Evolutionary conservation across 2,797 vertebrate genomes (phyloP).

Genomic region (Vireo griseus): DNA sequence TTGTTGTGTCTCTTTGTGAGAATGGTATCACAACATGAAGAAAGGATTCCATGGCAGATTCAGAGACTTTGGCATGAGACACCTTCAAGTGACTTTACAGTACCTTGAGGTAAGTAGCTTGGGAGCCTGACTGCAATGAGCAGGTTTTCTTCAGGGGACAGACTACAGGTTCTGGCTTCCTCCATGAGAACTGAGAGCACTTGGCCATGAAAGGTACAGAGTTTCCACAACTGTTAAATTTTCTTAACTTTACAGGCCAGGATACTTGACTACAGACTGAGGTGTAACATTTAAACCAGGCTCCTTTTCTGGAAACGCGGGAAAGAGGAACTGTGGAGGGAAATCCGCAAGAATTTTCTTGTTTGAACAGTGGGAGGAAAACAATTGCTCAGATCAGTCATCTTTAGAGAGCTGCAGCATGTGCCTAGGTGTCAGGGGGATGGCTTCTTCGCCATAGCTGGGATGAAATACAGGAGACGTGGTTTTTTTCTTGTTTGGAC

Average conservation of each 20-base stretch:
- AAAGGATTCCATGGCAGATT: background rate
- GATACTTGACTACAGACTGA: background rate
- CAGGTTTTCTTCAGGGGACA: background rate
- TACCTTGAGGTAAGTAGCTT: background rate
- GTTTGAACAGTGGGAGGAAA: background rate
- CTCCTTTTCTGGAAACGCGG: background rate
- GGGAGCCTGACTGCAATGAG: background rate
- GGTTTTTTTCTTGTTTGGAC: too few relatives aligned
- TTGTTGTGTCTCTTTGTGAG: background rate
- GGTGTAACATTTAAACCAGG: background rate
- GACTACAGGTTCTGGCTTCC: background rate
- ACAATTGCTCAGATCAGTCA: background rate
- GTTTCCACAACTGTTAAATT: background rate
- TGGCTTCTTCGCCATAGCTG: too few relatives aligned
- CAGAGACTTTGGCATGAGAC: background rate
- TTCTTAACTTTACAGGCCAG: background rate
- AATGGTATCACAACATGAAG: background rate
- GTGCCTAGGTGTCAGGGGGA: background rate
- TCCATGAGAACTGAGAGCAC: background rate
- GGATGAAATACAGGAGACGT: too few relatives aligned
- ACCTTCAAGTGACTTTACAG: background rate
- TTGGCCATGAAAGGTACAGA: background rate
- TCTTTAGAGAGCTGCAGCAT: background rate
- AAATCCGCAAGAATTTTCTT: background rate
- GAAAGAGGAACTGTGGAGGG: background rate